These are phyloP conservation scores for Sebastes nivosus DNA, from an alignment of 2,797 vertebrate species.

Conservation along the genomic window DNA sequence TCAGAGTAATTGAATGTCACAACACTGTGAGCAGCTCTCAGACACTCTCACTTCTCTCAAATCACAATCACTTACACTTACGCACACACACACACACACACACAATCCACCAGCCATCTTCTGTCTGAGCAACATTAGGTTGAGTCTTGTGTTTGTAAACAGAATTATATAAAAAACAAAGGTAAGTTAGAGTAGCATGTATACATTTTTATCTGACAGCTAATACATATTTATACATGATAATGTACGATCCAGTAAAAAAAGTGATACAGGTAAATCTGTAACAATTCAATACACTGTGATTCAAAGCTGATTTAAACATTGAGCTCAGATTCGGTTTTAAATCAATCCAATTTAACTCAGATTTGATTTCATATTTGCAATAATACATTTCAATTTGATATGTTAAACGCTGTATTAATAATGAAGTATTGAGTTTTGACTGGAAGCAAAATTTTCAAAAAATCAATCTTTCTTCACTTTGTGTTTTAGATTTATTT, in stretches of 20 bases:
- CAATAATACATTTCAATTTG: neutral
- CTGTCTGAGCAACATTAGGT: neutral
- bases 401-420: neutral
- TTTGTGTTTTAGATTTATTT: neutral
- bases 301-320: neutral
- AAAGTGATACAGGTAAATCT: neutral
- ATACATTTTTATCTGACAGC: neutral
- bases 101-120: neutral
- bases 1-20: constrained; percentile 77
- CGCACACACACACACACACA: neutral
- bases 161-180: neutral
- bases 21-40: constrained; percentile 46
- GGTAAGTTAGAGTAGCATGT: neutral
- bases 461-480: neutral
- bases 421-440: neutral
- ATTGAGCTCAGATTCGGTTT: neutral
- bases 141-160: neutral
- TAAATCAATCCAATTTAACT: neutral
- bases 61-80: constrained; percentile 13
- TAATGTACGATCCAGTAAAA: neutral
- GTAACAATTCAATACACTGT: neutral
- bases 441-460: neutral
- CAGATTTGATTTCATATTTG: neutral
- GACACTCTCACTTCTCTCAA: constrained; percentile 26
- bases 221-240: neutral